A percentile compares a stretch with the other conserved stretches of the same genome.
These are phyloP conservation scores for Bubo blakistoni DNA, from an alignment of 2,113 vertebrate genomes.

Conservation along the genomic window DNA sequence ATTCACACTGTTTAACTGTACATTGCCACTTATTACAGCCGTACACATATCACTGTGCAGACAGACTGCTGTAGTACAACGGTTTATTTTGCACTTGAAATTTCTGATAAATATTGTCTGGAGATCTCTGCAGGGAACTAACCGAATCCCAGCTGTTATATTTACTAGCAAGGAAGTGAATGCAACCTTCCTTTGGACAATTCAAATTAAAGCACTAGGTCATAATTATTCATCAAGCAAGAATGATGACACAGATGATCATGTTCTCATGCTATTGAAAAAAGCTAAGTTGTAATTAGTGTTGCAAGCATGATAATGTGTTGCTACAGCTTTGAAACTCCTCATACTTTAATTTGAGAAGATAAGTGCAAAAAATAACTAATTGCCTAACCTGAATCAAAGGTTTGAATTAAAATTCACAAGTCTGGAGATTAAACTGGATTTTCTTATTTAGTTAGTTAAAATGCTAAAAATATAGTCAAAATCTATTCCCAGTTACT, in stretches of 20 bases:
- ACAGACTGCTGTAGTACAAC: not conserved
- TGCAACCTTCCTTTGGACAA: slow-evolving; percentile 45
- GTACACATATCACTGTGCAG: not conserved
- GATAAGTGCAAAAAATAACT: not conserved
- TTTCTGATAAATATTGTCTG: slow-evolving; percentile 67
- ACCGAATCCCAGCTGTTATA: slow-evolving; percentile 64
- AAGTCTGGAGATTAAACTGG: not conserved
- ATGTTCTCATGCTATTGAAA: slow-evolving; percentile 3
- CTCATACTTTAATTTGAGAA: not conserved
- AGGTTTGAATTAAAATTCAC: slow-evolving; percentile 14
- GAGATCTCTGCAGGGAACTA: slow-evolving; percentile 64
- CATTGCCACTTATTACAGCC: not conserved
- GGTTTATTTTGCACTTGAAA: slow-evolving; percentile 67
- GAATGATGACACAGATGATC: slow-evolving; percentile 44
- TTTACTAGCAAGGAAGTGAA: slow-evolving; percentile 60
- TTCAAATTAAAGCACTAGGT: slow-evolving; percentile 48
- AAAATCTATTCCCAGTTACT: not conserved
- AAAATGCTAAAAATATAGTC: not conserved
- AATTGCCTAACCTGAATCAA: slow-evolving; percentile 12
- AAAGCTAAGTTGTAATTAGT: slow-evolving; percentile 11
- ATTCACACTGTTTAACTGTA: not conserved
- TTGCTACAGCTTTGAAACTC: slow-evolving; percentile 13
- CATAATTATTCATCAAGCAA: slow-evolving; percentile 18
- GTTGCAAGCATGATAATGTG: not conserved
- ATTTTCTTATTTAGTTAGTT: slow-evolving; percentile 2